phyloP scores from a whole-genome alignment of 2,113 vertebrate species.

The Podiceps cristatus region DNA sequence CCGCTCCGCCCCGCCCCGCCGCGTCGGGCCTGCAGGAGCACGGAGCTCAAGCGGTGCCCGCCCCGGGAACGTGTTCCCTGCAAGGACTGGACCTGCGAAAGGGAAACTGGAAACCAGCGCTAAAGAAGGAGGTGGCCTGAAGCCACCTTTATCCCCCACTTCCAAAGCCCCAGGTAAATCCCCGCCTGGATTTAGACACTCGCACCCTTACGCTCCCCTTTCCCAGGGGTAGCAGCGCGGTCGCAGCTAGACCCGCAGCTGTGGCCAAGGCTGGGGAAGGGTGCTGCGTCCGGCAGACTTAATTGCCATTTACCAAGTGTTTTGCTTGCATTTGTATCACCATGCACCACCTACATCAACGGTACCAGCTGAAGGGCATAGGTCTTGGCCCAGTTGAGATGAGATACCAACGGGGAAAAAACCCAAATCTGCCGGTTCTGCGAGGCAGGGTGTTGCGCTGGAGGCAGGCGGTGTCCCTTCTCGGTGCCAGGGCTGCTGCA shows the following conservation, averaged over 20 bases:
- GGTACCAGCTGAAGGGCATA: neutral
- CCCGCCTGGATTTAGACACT: neutral
- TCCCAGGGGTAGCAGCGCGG: rapidly evolving
- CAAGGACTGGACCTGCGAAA: neutral
- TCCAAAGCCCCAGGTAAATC: neutral
- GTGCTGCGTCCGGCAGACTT: neutral
- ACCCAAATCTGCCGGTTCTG: rapidly evolving
- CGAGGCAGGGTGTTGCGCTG: neutral
- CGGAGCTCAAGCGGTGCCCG: neutral
- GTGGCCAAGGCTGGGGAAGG: neutral
- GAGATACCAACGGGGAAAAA: neutral
- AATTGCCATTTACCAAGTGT: neutral
- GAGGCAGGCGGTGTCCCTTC: rapidly evolving
- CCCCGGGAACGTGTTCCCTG: neutral
- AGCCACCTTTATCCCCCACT: neutral
- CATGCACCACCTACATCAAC: neutral
- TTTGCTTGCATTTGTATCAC: neutral
- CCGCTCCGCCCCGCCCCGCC: no score
- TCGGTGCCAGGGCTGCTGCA: neutral
- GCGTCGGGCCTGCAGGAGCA: neutral
- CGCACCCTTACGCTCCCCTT: neutral
- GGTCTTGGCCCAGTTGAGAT: neutral
- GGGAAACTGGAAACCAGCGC: neutral
- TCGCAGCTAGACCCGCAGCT: neutral
- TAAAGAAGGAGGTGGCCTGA: neutral